Evolutionary conservation across 2,113 vertebrate genomes (phyloP).

Genomic region (Rostratula benghalensis): DNA sequence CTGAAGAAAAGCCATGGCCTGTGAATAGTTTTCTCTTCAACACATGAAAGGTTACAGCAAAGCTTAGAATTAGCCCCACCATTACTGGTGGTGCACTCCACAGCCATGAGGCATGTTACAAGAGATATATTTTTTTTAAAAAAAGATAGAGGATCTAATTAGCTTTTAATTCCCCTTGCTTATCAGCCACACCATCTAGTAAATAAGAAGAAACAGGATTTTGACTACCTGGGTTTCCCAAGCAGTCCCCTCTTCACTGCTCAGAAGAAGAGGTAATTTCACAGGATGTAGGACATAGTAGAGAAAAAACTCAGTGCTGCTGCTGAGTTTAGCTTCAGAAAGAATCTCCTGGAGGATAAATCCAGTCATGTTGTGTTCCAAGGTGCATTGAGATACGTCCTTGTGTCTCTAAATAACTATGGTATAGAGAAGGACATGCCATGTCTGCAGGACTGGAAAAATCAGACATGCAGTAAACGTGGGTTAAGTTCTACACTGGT

Average conservation of each 20-base stretch:
- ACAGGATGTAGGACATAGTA: background rate
- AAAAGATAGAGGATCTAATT: background rate
- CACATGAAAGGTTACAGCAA: background rate
- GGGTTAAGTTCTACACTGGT: background rate
- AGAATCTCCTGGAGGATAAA: background rate
- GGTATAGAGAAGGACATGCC: background rate
- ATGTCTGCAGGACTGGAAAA: background rate
- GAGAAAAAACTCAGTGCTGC: background rate
- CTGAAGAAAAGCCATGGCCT: background rate
- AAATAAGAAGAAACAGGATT: background rate
- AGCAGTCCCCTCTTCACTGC: background rate
- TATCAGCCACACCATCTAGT: background rate
- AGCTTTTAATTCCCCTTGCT: background rate
- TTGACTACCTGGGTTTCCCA: background rate
- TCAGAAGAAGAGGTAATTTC: background rate
- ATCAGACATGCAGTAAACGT: background rate
- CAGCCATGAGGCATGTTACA: background rate
- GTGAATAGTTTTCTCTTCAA: background rate
- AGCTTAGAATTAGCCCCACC: background rate
- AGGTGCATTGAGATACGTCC: background rate
- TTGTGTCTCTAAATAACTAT: background rate
- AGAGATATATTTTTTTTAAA: background rate
- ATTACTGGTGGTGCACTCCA: background rate
- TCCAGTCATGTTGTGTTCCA: background rate
- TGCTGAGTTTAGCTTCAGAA: background rate